These are phyloP conservation scores for Andrena trimmerana DNA, from an alignment of 2,888 invertebrate genomes.

Conservation along the genomic window DNA sequence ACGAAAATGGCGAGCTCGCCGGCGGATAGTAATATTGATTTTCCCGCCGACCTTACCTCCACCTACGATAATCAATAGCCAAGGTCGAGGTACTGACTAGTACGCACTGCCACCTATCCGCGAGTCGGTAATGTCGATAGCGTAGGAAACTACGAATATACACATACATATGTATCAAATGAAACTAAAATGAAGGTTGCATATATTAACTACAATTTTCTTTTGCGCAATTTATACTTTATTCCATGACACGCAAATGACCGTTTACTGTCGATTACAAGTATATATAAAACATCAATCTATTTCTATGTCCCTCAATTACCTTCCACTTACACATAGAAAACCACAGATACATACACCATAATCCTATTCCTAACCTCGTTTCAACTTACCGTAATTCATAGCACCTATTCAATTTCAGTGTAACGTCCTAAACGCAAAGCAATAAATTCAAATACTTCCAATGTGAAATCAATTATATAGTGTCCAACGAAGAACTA, in stretches of 20 bases:
- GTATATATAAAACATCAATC: no score
- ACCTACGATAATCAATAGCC: constrained; percentile 83
- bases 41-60: constrained; percentile 82
- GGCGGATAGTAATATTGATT: constrained; percentile 81
- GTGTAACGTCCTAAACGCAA: neutral
- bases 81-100: constrained; percentile 30
- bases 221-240: neutral
- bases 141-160: neutral
- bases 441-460: neutral
- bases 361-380: no score
- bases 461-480: neutral
- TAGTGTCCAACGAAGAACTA: neutral
- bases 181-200: neutral
- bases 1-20: constrained; percentile 63
- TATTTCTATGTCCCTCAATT: no score
- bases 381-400: no score
- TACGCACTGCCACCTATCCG: constrained; percentile 75
- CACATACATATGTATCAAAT: neutral
- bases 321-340: no score
- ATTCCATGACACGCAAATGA: neutral
- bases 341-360: no score
- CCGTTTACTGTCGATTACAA: no score
- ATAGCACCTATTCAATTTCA: no score
- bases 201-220: neutral
- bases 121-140: constrained; percentile 38